Evolutionary conservation across 2,113 vertebrate genomes (phyloP), one percentile per base, ranked within the genome.

Genomic region (Pleuronectes platessa): DNA sequence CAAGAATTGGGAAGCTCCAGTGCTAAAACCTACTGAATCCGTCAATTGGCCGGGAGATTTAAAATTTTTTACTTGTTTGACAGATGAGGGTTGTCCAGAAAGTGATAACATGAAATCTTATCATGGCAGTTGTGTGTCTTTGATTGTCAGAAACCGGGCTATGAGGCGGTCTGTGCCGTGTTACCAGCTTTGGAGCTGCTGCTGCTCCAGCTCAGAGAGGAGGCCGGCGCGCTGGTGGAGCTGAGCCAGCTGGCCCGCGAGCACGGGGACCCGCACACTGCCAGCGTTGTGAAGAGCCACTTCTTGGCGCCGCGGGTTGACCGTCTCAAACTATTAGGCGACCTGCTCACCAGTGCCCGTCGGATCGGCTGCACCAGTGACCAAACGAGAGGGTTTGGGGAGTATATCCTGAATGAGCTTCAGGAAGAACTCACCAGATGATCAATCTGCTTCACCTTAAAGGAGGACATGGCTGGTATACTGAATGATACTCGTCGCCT

Each of bases 371-470:
- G 95, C 49, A 91, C 87, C 61, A 77, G 60, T 11, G 90, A 94
- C 35, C 78, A 88, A 58, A 76, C 82, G 37, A 86, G 82, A 4
- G 88, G 93, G 74, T 92, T 95, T n/a, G 94, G 93, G 72, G 95
- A 96, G 86, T 95, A 94, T 71, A 91, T 96, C 15, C 91, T 95
- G 70, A 91, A 95, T 61, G 91, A 90, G 56, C 72, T 95, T 53
- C 93, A 95, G 71, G 87, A 91, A 31, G 93, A 94, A 74, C 89
- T 95, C 51, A 90, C 81, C 59, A 18, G 42, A 14, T 79, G 27
- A 71, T 26, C 5, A 2, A 23, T 20, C 62, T 11, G 23, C 2
- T 8, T 24, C 5, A 12, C 51, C 20, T 20, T 53, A 53, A 53
- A 53, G 20, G 5, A 15, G 17, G 45, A 17, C 14, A 17, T 49